Evolutionary conservation across 2,888 invertebrate genomes (phyloP).

Genomic region (Serripes groenlandicus): DNA sequence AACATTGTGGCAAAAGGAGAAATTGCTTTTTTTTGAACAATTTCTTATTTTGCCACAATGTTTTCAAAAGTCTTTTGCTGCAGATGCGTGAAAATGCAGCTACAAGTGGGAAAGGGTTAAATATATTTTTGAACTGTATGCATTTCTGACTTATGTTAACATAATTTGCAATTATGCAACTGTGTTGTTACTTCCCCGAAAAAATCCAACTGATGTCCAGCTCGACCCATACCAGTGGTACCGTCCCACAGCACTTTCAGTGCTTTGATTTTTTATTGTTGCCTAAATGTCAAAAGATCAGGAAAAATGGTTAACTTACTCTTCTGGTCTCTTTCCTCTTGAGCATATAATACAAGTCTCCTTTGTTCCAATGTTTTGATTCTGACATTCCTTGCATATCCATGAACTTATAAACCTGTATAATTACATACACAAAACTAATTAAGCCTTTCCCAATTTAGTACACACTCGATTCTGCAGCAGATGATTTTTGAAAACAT

Average conservation of each 20-base stretch:
- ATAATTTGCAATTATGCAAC: no score
- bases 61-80: neutral
- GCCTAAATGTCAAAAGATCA: no score
- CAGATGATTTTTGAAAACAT: neutral
- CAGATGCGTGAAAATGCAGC: neutral
- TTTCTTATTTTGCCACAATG: neutral
- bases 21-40: neutral
- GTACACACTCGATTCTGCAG: no score
- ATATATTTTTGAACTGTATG: no score
- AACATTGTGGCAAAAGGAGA: neutral
- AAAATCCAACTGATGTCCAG: no score
- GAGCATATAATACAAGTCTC: conserved; percentile 10
- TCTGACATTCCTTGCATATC: conserved; percentile 9
- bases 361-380: conserved; percentile 5
- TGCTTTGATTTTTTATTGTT: no score
- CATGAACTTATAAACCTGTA: conserved; percentile 4
- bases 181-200: no score
- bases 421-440: no score
- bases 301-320: conserved; percentile 21
- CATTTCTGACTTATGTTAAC: no score
- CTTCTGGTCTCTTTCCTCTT: conserved; percentile 17
- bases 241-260: no score
- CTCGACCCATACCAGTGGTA: no score
- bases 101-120: neutral
- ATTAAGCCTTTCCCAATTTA: neutral